Base-by-base conservation (phyloP, 2,888 invertebrate species). In the Psococerastis gibbosa region DNA sequence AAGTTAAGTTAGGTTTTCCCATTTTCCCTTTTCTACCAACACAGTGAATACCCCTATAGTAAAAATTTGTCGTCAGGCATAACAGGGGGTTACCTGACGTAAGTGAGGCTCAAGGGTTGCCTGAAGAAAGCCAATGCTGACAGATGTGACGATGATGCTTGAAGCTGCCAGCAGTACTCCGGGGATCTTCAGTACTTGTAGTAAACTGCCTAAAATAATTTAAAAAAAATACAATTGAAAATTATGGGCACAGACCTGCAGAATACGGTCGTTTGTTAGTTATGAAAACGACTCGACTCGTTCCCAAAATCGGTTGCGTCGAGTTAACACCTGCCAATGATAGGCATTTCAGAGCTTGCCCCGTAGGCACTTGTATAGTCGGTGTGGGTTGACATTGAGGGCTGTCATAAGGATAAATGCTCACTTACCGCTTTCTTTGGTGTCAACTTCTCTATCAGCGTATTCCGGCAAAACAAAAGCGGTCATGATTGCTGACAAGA, bases 31-130 rank as follows among this genome's bases (percentile, higher is more conserved):
- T n/a, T n/a, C n/a, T 16, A 8, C 15, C 13, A 8, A 8, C 8
- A n/a, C 35, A 20, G 18, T 22, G 16, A n/a, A 5, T 18, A 15
- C n/a, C n/a, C n/a, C n/a, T 18, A 41, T n/a, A 23, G 9, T 31
- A 22, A 15, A 9, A 11, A 1, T 11, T 43, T 27, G 17, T 16
- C 11, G 13, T 31, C n/a, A 11, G 6, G 18, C 32, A 46, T n/a
- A n/a, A n/a, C n/a, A n/a, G n/a, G n/a, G n/a, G n/a, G 46, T 51
- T 59, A 72, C 72, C 61, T 70, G 67, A 49, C 80, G 60, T n/a
- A 92, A 65, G 65, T 91, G 91, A 0, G 83, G 84, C 52, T 89
- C 85, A 17, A 92, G 64, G 0, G 89, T 89, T 0, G 91, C 88
- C 57, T 85, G 82, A 17, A 91, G 66, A 60, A 88, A 92, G 16